Evolutionary conservation across 53 echinoderm and acorn worm species (phyloP).

Genomic region (Patiria pectinifera): DNA sequence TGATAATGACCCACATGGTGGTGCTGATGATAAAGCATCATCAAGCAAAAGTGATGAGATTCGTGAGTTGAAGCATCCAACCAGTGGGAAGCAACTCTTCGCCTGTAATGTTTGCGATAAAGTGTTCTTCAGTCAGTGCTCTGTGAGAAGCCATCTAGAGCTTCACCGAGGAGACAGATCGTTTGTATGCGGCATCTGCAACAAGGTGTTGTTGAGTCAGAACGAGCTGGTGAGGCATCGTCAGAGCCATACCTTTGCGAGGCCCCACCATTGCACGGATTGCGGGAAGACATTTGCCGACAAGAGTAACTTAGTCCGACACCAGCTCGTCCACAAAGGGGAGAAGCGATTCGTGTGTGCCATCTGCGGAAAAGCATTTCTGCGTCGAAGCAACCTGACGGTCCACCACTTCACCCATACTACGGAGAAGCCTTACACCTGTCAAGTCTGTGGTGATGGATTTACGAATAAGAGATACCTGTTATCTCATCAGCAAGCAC

Average conservation of each 20-base stretch:
- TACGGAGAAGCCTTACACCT: conserved; percentile 26
- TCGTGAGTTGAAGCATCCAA: background rate
- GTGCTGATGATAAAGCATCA: background rate
- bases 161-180: background rate
- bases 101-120: background rate
- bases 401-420: conserved; percentile 26
- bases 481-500: conserved; percentile 1
- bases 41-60: background rate
- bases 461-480: conserved; percentile 18
- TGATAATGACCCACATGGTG: background rate
- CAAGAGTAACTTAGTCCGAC: conserved; percentile 20
- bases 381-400: background rate
- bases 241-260: background rate
- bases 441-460: conserved; percentile 36
- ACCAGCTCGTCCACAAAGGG: conserved; percentile 7
- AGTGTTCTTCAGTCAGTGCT: background rate
- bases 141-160: background rate
- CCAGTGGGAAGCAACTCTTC: background rate
- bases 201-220: background rate
- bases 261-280: background rate
- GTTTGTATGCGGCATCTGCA: conserved; percentile 14
- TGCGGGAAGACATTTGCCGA: conserved; percentile 22
- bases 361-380: conserved; percentile 47
- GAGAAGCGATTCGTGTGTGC: conserved; percentile 1
- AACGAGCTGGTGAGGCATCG: background rate